phyloP scores from a whole-genome alignment of 2,113 vertebrate genomes.

The Octodon degus region DNA sequence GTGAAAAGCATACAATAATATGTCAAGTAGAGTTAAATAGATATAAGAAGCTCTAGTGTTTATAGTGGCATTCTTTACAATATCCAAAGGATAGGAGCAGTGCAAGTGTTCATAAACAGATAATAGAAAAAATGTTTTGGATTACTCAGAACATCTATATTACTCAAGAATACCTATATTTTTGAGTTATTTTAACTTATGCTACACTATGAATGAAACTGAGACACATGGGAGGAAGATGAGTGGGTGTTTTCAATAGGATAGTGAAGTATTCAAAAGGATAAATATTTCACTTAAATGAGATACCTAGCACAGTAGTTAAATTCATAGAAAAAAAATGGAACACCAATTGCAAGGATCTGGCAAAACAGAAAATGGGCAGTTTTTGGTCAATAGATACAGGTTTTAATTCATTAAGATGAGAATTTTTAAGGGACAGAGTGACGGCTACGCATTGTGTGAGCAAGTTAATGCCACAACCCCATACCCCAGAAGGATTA shows the following conservation, averaged over 20 bases:
- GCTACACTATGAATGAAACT: not conserved
- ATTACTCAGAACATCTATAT: no score
- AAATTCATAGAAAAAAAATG: not conserved
- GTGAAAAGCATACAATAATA: not conserved
- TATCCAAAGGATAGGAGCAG: not conserved
- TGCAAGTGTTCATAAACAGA: not conserved
- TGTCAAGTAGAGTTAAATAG: constrained; percentile 7
- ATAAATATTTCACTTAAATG: not conserved
- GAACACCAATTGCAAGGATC: not conserved
- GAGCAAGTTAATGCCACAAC: not conserved
- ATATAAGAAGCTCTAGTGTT: not conserved
- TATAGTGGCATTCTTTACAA: constrained; percentile 24
- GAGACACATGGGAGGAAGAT: not conserved
- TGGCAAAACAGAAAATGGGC: not conserved
- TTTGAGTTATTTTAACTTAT: not conserved
- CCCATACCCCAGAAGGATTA: not conserved
- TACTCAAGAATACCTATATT: no score
- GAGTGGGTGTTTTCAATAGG: not conserved
- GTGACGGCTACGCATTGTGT: not conserved
- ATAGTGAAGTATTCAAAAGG: not conserved
- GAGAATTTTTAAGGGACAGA: not conserved
- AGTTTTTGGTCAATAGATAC: not conserved
- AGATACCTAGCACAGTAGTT: not conserved
- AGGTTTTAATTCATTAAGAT: not conserved
- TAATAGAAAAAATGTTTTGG: not conserved